Evolutionary conservation across 2,113 vertebrate genomes (phyloP).

Genomic region (Psittacula cyanocephala): DNA sequence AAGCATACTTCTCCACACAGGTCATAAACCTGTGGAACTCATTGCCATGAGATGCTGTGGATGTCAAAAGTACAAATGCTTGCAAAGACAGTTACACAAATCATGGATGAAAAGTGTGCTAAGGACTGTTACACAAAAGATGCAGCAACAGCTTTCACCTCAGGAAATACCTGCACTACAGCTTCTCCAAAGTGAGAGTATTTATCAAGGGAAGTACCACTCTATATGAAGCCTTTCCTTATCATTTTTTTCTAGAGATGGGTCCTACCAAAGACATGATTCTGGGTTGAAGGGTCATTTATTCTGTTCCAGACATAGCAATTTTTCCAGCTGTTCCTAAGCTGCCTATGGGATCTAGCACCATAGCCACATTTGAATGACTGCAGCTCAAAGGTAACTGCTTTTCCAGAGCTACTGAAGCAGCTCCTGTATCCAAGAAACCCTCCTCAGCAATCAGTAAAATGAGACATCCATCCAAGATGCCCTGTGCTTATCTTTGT

Average conservation of each 20-base stretch:
- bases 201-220: not conserved
- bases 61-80: not conserved
- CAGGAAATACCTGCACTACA: not conserved
- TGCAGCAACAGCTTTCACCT: not conserved
- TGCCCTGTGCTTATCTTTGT: not conserved
- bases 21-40: not conserved
- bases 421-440: not conserved
- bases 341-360: not conserved
- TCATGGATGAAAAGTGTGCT: not conserved
- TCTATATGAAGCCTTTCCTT: not conserved
- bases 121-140: not conserved
- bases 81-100: not conserved
- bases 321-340: not conserved
- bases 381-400: not conserved
- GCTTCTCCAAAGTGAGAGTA: not conserved
- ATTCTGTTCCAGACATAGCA: not conserved
- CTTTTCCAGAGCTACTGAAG: not conserved
- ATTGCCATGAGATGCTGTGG: not conserved
- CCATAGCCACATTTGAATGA: not conserved
- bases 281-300: slow-evolving; percentile 12
- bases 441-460: not conserved
- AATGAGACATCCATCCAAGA: not conserved
- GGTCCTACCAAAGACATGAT: not conserved
- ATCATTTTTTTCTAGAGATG: slow-evolving; percentile 2
- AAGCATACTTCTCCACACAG: not conserved